A percentile compares a stretch with the other conserved stretches of the same genome.
These are phyloP conservation scores for Anoura caudifer DNA, from an alignment of 2,113 vertebrate genomes.

Conservation along the genomic window DNA sequence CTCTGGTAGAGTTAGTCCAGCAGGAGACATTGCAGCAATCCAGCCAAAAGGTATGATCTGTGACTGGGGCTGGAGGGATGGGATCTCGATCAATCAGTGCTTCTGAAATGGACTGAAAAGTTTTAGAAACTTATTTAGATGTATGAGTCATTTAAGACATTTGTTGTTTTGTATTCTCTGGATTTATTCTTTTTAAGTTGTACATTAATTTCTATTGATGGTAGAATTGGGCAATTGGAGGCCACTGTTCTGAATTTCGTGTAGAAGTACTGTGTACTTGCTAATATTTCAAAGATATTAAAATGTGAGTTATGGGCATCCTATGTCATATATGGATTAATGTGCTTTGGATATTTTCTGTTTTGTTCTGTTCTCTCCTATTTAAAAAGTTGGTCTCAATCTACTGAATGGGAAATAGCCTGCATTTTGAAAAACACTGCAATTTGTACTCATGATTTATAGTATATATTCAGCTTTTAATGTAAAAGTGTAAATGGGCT, in stretches of 20 bases:
- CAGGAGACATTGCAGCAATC: not conserved
- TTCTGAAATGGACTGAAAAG: not conserved
- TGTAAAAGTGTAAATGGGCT: conserved; percentile 10
- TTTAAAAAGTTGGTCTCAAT: not conserved
- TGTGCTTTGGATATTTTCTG: not conserved
- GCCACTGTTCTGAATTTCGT: not conserved
- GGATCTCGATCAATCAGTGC: not conserved
- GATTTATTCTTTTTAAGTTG: not conserved
- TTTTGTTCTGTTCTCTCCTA: not conserved
- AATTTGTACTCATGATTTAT: conserved; percentile 13
- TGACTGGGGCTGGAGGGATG: not conserved
- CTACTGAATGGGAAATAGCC: not conserved
- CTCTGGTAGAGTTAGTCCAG: not conserved
- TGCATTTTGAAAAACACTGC: conserved; percentile 28
- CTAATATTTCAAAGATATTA: conserved; percentile 14
- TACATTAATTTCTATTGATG: not conserved
- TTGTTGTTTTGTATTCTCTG: not conserved
- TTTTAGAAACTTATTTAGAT: not conserved
- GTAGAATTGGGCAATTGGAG: not conserved
- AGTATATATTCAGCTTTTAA: not conserved
- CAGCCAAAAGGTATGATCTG: not conserved
- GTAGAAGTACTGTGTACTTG: not conserved
- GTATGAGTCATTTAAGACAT: not conserved
- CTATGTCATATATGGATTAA: not conserved
- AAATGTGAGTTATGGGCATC: not conserved